These are phyloP conservation scores for Phaonia tiefii DNA, from an alignment of 2,888 invertebrate species.

Conservation along the genomic window DNA sequence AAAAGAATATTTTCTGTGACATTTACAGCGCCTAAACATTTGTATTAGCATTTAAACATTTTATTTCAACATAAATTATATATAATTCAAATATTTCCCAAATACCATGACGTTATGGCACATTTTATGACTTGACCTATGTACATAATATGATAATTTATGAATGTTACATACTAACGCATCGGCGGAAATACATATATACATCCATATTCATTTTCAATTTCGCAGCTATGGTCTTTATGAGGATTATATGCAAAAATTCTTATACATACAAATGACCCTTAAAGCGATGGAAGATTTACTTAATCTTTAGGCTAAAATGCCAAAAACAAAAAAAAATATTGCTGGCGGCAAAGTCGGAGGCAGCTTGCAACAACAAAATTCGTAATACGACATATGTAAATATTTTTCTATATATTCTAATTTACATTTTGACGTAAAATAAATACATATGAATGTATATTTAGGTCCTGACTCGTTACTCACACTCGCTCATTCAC, in stretches of 20 bases:
- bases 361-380: neutral
- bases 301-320: constrained; percentile 10
- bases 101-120: constrained; percentile 32
- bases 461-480: neutral
- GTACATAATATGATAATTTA: constrained; percentile 32
- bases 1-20: too few relatives aligned
- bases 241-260: constrained; percentile 7
- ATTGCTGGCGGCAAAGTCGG: neutral
- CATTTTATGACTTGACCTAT: constrained; percentile 40
- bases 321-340: neutral
- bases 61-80: neutral
- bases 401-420: constrained; percentile 8
- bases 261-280: neutral
- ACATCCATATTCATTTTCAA: neutral
- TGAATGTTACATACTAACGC: constrained; percentile 11
- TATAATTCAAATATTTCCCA: constrained; percentile 47
- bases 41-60: constrained; percentile 13
- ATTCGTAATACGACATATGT: neutral
- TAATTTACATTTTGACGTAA: constrained; percentile 28
- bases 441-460: constrained; percentile 10
- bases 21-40: neutral
- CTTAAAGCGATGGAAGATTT: neutral
- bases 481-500: neutral
- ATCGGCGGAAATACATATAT: too few relatives aligned
- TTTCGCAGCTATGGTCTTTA: neutral